phyloP scores from a whole-genome alignment of 2,888 invertebrate genomes.

The Exocentrus adspersus region DNA sequence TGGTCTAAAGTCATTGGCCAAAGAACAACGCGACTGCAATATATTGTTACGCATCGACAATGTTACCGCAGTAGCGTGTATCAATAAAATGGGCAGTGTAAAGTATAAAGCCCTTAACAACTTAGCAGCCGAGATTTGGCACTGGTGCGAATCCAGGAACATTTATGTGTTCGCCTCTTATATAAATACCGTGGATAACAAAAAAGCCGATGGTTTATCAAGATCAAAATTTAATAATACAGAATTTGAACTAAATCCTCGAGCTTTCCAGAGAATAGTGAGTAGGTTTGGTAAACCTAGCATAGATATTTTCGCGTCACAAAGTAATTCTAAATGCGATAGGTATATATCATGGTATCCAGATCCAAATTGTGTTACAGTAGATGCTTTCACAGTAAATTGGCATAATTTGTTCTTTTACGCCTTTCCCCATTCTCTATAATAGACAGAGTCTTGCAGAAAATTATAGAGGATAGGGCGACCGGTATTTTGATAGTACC shows the following conservation, averaged over 20 bases:
- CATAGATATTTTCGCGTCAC: conserved; percentile 7
- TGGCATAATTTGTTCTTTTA: not conserved
- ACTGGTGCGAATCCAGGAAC: not conserved
- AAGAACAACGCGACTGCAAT: not conserved
- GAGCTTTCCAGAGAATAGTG: not conserved
- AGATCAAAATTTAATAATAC: not conserved
- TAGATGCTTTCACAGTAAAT: not conserved
- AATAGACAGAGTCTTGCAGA: not conserved
- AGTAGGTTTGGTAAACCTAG: not conserved
- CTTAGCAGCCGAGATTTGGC: not conserved
- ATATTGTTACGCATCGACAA: not conserved
- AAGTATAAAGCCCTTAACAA: not conserved
- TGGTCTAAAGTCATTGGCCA: not conserved
- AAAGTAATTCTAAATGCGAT: not conserved
- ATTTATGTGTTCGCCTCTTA: not conserved
- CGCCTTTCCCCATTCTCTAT: not conserved
- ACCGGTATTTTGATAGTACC: not conserved
- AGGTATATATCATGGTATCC: not conserved
- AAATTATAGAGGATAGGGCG: not conserved
- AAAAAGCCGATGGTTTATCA: not conserved
- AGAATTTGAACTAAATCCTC: not conserved
- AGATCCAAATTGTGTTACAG: not conserved
- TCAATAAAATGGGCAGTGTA: conserved; percentile 2
- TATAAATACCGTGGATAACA: not conserved
- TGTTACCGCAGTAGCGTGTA: not conserved